Evolutionary conservation across 2,888 invertebrate genomes (phyloP), one percentile per base, ranked within the genome.

Genomic region (Augochlorella aurata): DNA sequence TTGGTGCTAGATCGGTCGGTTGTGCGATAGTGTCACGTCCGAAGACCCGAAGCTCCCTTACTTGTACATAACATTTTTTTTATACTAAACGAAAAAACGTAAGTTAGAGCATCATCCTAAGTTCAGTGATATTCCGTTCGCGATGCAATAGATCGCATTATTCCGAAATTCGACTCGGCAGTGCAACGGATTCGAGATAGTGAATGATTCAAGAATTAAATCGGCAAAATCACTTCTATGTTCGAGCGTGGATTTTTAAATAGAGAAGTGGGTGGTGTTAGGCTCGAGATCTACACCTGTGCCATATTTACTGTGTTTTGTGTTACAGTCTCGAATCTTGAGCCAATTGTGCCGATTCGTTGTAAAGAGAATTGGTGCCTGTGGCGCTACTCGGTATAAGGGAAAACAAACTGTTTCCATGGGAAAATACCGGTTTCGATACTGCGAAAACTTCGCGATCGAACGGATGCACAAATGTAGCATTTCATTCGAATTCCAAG

Each of bases 61-160:
- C 86, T 90, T 93, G 93, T 93, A 92, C 79, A 93, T 93, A 92
- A 82, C 85, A 38, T 58, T 89, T 90, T 91, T 90, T 88, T 85
- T 88, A 88, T 85, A 77, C 79, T 79, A 81, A 82, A 82, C 72
- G 66, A 38, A 73, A 82, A 86, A 89, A 90, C 85, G 91, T 90
- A 91, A 90, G 90, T 92, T 79, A 50, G 10, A 58, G 24, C 7
- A 14, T 24, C 61, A 49, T 58, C 9, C 45, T 52, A n/a, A 67
- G 52, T 49, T 50, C 67, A 85, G 75, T 79, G 81, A 73, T 54
- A 77, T 66, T 54, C 70, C 72, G 47, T 52, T 61, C 45, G 50
- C 29, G 24, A 68, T 29, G 52, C 58, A n/a, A 29, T 44, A 50
- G 47, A 10, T 45, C 24, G 29, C 16, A 29, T 58, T 45, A 14